These are phyloP conservation scores for Tyrannus savana DNA, from an alignment of 2,113 vertebrate species.

Conservation along the genomic window DNA sequence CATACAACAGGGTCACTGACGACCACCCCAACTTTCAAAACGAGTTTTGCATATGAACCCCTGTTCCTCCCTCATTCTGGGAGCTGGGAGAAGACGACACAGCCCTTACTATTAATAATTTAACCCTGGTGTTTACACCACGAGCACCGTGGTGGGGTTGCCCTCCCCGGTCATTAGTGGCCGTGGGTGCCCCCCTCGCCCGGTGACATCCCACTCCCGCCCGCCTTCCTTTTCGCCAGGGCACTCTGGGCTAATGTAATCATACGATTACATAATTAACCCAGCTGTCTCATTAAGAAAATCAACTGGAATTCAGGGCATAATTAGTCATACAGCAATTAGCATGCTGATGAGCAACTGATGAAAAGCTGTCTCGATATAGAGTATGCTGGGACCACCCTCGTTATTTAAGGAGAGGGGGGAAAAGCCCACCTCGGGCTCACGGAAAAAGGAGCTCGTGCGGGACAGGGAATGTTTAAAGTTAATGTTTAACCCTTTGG, in stretches of 20 bases:
- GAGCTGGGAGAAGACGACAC: background rate
- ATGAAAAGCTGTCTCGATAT: conserved; percentile 81
- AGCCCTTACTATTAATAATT: background rate
- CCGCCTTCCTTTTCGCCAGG: conserved; percentile 73
- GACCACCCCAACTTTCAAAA: background rate
- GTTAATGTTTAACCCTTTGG: background rate
- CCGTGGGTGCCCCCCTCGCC: conserved; percentile 30
- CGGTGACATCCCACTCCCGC: conserved; percentile 63
- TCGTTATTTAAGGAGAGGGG: conserved; percentile 47
- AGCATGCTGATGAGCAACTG: conserved; percentile 86
- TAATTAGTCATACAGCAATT: conserved; percentile 92
- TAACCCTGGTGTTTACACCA: background rate
- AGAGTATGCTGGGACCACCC: conserved; percentile 78
- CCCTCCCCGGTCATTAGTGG: background rate
- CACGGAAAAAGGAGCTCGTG: background rate
- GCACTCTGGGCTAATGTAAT: conserved; percentile 87
- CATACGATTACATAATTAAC: conserved; percentile 94
- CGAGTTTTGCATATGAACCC: background rate
- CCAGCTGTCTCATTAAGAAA: conserved; percentile 94
- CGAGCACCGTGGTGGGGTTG: background rate
- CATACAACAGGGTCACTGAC: accelerated
- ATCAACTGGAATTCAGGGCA: conserved; percentile 91
- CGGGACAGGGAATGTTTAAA: background rate
- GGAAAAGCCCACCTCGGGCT: background rate
- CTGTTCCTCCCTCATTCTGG: background rate